Evolutionary conservation across 2,888 invertebrate species (phyloP).

Genomic region (Xanthorhoe designata): DNA sequence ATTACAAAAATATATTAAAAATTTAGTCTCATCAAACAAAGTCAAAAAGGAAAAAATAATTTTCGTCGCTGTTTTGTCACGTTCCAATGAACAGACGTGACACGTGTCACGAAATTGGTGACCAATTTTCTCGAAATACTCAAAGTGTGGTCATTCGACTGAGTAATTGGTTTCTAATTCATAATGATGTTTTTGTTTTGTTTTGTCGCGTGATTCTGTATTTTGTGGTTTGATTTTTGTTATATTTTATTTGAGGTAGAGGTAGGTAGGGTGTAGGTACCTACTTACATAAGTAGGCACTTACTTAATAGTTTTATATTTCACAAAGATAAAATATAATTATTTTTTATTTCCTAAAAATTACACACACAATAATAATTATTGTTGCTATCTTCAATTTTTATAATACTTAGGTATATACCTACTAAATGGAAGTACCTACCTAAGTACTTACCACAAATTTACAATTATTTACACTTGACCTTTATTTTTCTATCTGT

Average conservation of each 20-base stretch:
- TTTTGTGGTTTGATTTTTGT: constrained; percentile 16
- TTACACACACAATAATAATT: too few species aligned
- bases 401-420: too few species aligned
- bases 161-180: constrained; percentile 56
- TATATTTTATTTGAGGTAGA: not conserved
- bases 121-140: constrained; percentile 48
- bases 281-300: too few species aligned
- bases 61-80: constrained; percentile 24
- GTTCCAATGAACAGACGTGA: constrained; percentile 36
- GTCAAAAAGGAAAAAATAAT: constrained; percentile 2
- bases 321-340: too few species aligned
- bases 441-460: too few species aligned
- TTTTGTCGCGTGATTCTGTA: constrained; percentile 30
- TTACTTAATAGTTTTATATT: too few species aligned
- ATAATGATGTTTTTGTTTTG: constrained; percentile 41
- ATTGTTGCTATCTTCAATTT: too few species aligned
- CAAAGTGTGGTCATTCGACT: constrained; percentile 47
- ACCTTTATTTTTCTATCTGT: too few species aligned
- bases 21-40: not conserved
- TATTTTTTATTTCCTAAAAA: too few species aligned
- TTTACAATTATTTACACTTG: too few species aligned
- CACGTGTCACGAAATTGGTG: constrained; percentile 65
- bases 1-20: not conserved
- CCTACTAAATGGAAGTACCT: too few species aligned
- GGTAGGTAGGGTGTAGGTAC: not conserved